Evolutionary conservation across 2,797 vertebrate genomes (phyloP), one percentile per base, ranked within the genome.

Genomic region (Sebastolobus alascanus): DNA sequence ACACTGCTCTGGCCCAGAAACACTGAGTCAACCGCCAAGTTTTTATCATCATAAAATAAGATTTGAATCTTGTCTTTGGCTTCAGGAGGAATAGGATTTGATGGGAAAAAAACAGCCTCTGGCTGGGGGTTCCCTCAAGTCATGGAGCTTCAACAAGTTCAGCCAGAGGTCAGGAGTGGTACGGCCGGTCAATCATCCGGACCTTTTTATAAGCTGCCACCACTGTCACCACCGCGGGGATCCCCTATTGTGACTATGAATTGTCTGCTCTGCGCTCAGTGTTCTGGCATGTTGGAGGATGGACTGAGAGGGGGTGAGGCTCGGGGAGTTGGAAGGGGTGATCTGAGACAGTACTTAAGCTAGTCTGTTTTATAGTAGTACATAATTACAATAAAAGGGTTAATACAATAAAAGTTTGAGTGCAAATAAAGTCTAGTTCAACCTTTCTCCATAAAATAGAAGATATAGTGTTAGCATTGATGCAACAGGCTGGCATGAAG

Each of bases 71-170:
- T 56, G 14, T 18, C 7, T 60, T 52, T 72, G 71, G 64, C 75
- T 80, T 46, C 33, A 6, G 25, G 63, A 65, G 29, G 65, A 82
- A 56, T 6, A 35, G 25, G 7, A 76, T 61, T 75, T 79, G 29
- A 77, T 73, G 16, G 14, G 50, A 31, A 52, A 69, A 20, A 79
- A 16, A 54, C 2, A 56, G 66, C 8, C 18, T 77, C 46, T 65
- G 27, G 43, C 10, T 20, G 27, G 69, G 7, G 71, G 65, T 72
- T 65, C 60, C 55, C 22, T 69, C 43, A 12, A 69, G 61, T 69
- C 50, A 65, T 60, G 33, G 84, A 74, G 84, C 38, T 81, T 73
- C 50, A 68, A 43, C 54, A 69, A 75, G 94, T 94, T 95, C 93
- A 94, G 67, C 84, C 84, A 90, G 82, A 86, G 83, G 84, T 93